phyloP scores from a whole-genome alignment of 2,797 vertebrate genomes.

The Eidolon dupreanum region DNA sequence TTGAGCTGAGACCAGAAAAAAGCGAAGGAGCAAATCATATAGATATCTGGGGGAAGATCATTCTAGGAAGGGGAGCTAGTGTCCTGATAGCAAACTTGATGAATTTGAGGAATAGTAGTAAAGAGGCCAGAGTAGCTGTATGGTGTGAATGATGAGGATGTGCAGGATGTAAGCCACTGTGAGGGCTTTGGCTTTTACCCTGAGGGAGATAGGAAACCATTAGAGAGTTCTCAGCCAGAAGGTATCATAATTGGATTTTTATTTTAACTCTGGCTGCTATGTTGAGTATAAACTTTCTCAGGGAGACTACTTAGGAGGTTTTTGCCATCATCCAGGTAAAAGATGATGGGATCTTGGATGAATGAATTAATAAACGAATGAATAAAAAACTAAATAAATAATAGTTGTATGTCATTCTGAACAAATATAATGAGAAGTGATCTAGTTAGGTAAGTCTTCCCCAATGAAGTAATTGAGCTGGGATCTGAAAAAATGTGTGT shows the following conservation, averaged over 20 bases:
- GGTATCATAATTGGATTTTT: background rate
- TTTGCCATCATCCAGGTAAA: background rate
- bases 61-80: background rate
- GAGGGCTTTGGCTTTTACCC: background rate
- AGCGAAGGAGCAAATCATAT: background rate
- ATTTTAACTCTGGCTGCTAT: background rate
- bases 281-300: background rate
- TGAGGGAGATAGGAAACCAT: background rate
- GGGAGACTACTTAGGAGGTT: background rate
- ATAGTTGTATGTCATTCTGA: background rate
- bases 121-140: background rate
- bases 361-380: background rate
- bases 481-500: constrained; percentile 22
- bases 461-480: background rate
- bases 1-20: background rate
- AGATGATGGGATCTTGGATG: background rate
- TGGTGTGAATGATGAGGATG: background rate
- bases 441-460: background rate
- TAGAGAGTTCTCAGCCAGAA: background rate
- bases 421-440: constrained; percentile 9
- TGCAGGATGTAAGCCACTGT: background rate
- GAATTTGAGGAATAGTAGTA: background rate
- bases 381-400: background rate
- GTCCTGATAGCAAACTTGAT: background rate
- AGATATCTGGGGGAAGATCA: background rate